phyloP scores from a whole-genome alignment of 2,797 vertebrate genomes.

The Harpagifer antarcticus region DNA sequence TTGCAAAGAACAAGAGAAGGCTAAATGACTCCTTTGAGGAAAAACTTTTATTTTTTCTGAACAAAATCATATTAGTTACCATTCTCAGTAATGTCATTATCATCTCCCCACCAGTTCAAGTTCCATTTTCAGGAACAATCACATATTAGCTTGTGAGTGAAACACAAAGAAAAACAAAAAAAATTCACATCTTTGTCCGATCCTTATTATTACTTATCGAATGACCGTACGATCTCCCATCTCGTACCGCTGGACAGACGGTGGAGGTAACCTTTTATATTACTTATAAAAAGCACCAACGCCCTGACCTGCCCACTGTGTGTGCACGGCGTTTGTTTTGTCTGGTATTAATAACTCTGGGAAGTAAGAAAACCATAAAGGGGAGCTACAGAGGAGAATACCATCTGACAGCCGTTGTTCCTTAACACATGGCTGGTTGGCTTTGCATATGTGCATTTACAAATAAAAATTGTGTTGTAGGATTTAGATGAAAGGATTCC shows the following conservation, averaged over 20 bases:
- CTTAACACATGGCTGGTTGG: conserved; percentile 13
- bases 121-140: conserved; percentile 57
- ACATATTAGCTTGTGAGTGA: conserved; percentile 58
- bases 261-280: conserved; percentile 31
- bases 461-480: conserved; percentile 21
- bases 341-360: conserved; percentile 18
- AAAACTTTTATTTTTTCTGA: conserved; percentile 90
- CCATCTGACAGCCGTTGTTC: background rate
- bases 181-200: conserved; percentile 85
- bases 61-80: conserved; percentile 91
- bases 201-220: conserved; percentile 75
- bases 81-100: conserved; percentile 84
- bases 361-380: background rate
- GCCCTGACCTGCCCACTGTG: conserved; percentile 14
- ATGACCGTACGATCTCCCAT: conserved; percentile 22
- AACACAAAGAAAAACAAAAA: conserved; percentile 75
- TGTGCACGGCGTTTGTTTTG: conserved; percentile 38
- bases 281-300: conserved; percentile 39
- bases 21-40: conserved; percentile 70
- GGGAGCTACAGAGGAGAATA: conserved; percentile 23
- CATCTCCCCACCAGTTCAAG: conserved; percentile 72
- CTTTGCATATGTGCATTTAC: conserved; percentile 55
- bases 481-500: conserved; percentile 29
- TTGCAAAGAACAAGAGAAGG: conserved; percentile 22
- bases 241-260: conserved; percentile 28